A percentile compares a stretch with the other conserved stretches of the same genome.
phyloP scores from a whole-genome alignment of 2,888 invertebrate species.

The Macaria notata region DNA sequence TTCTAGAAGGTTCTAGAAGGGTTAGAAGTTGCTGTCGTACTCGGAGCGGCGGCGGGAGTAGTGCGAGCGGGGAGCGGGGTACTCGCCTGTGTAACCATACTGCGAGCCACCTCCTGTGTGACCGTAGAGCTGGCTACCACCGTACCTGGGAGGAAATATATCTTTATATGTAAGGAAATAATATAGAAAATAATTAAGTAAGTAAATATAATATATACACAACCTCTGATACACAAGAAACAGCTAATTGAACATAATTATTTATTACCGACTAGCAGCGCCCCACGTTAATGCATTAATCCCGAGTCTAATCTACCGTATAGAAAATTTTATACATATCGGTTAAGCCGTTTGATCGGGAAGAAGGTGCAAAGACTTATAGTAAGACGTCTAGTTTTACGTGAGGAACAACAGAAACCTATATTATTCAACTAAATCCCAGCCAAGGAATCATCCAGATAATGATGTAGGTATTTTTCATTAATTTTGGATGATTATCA shows the following conservation, averaged over 20 bases:
- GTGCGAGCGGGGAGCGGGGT: slow-evolving; percentile 69
- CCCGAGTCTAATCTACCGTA: not conserved
- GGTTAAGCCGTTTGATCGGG: not conserved
- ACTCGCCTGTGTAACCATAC: slow-evolving; percentile 77
- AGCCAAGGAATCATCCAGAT: too few species aligned
- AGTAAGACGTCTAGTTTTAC: too few species aligned
- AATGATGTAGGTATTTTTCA: too few species aligned
- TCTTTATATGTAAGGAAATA: too few species aligned
- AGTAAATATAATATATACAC: too few species aligned
- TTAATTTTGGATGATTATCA: too few species aligned
- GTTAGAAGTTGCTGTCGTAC: slow-evolving; percentile 90
- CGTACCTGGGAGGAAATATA: slow-evolving; percentile 48
- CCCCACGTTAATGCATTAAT: not conserved
- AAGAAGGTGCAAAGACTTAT: not conserved
- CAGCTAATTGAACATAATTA: too few species aligned
- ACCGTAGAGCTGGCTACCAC: slow-evolving; percentile 85
- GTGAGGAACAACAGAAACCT: too few species aligned
- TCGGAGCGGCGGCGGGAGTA: slow-evolving; percentile 86
- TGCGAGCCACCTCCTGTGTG: slow-evolving; percentile 83
- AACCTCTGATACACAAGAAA: too few species aligned
- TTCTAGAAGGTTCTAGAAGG: slow-evolving; percentile 40
- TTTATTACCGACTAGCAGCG: too few species aligned
- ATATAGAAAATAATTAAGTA: too few species aligned
- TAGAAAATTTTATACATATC: not conserved
- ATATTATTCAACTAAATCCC: too few species aligned